Conservation (phyloP, 2,797 vertebrate genomes). For the Hydrophis major region DNA sequence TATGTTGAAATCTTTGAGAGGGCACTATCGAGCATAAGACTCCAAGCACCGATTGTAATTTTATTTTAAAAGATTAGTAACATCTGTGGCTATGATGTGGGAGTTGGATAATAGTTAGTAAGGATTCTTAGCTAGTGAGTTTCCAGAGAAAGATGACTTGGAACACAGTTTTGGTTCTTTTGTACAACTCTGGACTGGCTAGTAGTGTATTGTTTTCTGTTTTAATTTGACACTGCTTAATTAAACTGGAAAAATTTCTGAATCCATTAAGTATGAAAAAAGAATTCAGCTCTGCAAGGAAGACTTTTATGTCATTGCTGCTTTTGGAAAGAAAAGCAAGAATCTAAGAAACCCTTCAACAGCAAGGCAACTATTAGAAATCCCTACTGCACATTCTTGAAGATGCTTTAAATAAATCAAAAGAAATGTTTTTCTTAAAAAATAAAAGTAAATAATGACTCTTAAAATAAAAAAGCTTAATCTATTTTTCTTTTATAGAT, state of each 20-base stretch:
- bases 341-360: not conserved
- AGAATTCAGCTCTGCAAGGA: not conserved
- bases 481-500: not conserved
- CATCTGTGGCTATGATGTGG: constrained; percentile 58
- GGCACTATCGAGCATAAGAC: constrained; percentile 66
- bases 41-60: constrained; percentile 68
- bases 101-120: constrained; percentile 56
- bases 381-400: not conserved
- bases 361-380: not conserved
- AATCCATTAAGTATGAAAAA: not conserved
- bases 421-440: not conserved
- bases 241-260: not conserved
- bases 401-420: not conserved
- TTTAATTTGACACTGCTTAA: not conserved
- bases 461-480: not conserved
- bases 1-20: constrained; percentile 73
- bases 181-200: not conserved
- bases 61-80: constrained; percentile 63
- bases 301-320: not conserved
- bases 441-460: not conserved
- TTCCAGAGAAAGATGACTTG: not conserved
- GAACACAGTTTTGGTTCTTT: constrained; percentile 34
- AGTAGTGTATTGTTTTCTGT: not conserved
- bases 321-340: not conserved
- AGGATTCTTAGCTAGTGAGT: constrained; percentile 48